phyloP scores from a whole-genome alignment of 1,140 invertebrate genomes.

The Tetramorium simillimum region DNA sequence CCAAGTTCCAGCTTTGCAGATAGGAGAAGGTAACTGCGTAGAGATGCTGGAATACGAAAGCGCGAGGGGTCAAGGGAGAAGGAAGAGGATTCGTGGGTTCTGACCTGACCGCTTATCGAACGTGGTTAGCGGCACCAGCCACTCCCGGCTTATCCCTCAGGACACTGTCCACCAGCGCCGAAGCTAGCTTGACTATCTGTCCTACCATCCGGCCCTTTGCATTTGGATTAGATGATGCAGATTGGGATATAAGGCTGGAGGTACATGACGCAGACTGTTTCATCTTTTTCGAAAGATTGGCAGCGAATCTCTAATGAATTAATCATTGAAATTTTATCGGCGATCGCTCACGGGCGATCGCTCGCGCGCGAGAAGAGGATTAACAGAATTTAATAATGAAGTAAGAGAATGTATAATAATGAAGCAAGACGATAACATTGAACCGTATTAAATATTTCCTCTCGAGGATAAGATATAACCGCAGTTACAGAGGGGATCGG shows the following conservation, averaged over 20 bases:
- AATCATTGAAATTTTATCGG: background rate
- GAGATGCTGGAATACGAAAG: slow-evolving; percentile 61
- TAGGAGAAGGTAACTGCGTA: slow-evolving; percentile 46
- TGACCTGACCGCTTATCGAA: slow-evolving; percentile 75
- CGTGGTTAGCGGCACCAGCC: slow-evolving; percentile 71
- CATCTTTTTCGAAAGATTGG: background rate
- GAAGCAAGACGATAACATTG: background rate
- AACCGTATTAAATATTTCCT: slow-evolving; percentile 39
- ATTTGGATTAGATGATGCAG: slow-evolving; percentile 55
- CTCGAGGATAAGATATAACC: slow-evolving; percentile 27
- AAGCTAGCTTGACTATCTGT: slow-evolving; percentile 69
- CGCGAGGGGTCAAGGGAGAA: slow-evolving; percentile 30
- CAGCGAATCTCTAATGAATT: slow-evolving; percentile 3
- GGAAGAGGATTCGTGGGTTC: slow-evolving; percentile 61
- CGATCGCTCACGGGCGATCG: background rate
- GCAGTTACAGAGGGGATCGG: slow-evolving; percentile 16
- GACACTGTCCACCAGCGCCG: slow-evolving; percentile 63
- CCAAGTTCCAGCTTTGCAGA: slow-evolving; percentile 59
- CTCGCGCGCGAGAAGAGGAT: background rate
- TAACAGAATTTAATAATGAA: background rate
- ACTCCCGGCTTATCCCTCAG: slow-evolving; percentile 74
- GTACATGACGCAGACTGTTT: slow-evolving; percentile 30
- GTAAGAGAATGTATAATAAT: background rate
- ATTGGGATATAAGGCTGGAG: slow-evolving; percentile 29
- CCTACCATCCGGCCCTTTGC: slow-evolving; percentile 48